These are phyloP conservation scores for Drosophila suboccidentalis DNA, from an alignment of 2,888 invertebrate genomes.

Conservation along the genomic window DNA sequence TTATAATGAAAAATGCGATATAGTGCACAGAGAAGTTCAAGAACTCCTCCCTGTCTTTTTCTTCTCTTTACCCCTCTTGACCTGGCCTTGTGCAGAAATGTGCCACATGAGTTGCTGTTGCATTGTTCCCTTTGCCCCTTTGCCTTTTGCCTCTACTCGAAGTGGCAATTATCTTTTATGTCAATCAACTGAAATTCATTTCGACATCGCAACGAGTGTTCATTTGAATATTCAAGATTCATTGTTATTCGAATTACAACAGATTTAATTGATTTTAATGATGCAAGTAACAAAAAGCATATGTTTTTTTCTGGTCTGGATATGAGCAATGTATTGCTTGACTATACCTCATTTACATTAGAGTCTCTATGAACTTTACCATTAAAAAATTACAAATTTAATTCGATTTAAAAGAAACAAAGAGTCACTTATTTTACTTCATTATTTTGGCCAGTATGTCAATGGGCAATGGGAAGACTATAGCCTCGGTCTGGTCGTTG, in stretches of 20 bases:
- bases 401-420: not conserved
- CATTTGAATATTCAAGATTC: constrained; percentile 45
- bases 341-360: not conserved
- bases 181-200: constrained; percentile 65
- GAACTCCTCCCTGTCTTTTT: not conserved
- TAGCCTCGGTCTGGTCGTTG: constrained; percentile 56
- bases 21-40: constrained; percentile 17
- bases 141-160: not conserved
- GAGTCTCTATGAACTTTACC: not conserved
- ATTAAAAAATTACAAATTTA: not conserved
- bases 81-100: constrained; percentile 40
- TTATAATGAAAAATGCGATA: constrained; percentile 48
- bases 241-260: constrained; percentile 49
- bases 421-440: constrained; percentile 7
- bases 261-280: constrained; percentile 61
- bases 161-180: constrained; percentile 52
- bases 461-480: constrained; percentile 66
- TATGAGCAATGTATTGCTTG: not conserved
- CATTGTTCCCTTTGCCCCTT: constrained; percentile 8
- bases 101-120: constrained; percentile 29
- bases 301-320: not conserved
- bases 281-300: constrained; percentile 21
- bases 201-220: constrained; percentile 30
- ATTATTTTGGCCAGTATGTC: constrained; percentile 55
- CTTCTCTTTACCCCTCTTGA: not conserved